Evolutionary conservation across 2,797 vertebrate genomes (phyloP), one percentile per base, ranked within the genome.

Genomic region (Rhinichthys osculus): DNA sequence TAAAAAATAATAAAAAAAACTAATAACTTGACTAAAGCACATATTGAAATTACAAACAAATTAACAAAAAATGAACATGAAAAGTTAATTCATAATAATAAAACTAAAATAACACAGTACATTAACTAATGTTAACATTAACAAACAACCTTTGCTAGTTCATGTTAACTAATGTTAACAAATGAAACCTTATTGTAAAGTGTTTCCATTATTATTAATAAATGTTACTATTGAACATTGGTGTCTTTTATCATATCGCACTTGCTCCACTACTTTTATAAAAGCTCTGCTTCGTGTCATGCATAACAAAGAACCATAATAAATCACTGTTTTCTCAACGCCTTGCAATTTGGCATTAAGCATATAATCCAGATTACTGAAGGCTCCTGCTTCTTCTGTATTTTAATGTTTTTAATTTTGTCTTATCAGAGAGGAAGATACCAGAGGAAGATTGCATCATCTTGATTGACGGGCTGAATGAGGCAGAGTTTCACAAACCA

Each of bases 401-500:
- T 44, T 44, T 74, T 21, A 30, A 54, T 67, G 44, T 81, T 59
- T 66, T 47, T 85, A 40, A 83, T 19, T 87, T 47, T 91, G 4
- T 86, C 87, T 50, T 85, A 94, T 79, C 92, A 99, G 98, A 99
- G 92, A 94, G 94, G 87, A 99, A 96, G 92, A 97, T 99, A 93
- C 96, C 97, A 82, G 98, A 98, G 89, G 97, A 99, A 83, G 97
- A 99, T 90, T 96, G 96, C 91, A 95, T 99, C 83, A 98, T 99
- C 93, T 94, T 99, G 93, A 94, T 99, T 81, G 98, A 99, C 42
- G 97, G 98, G 23, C 95, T 99, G 93, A 99, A 99, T 47, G 98
- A 99, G 92, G 98, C 98, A 0, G 98, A 99, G 92, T 99, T 99
- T 93, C 98, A 99, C 90, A 99, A 99, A 84, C 98, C 98, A 19